phyloP scores from a whole-genome alignment of 1,140 invertebrate genomes.

The Drosophila ironensis region DNA sequence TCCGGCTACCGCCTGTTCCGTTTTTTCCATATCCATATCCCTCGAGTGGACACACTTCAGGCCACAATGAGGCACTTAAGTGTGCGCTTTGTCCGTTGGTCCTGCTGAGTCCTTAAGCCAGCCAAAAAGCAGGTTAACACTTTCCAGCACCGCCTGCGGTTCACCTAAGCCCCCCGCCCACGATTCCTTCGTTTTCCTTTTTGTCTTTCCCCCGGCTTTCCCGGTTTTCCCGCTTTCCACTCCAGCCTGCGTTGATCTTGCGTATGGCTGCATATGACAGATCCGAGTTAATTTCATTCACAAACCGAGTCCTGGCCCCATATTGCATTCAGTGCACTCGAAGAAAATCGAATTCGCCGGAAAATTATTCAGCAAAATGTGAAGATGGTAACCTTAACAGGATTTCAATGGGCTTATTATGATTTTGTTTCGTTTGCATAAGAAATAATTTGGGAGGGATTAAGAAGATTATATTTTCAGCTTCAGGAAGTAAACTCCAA shows the following conservation, averaged over 20 bases:
- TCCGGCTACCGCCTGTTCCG: background rate
- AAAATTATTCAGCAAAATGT: too few species aligned
- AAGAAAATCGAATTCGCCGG: too few species aligned
- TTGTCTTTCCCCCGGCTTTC: background rate
- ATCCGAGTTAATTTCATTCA: slow-evolving; percentile 53
- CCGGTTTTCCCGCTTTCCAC: background rate
- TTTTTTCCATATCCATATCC: background rate
- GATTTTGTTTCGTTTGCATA: background rate
- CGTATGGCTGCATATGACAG: slow-evolving; percentile 11
- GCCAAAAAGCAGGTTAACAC: slow-evolving; percentile 47
- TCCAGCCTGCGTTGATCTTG: slow-evolving; percentile 17
- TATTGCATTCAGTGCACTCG: slow-evolving; percentile 19
- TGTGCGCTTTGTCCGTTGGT: slow-evolving; percentile 55
- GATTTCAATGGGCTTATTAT: too few species aligned
- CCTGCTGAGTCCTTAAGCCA: slow-evolving; percentile 45
- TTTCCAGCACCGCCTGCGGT: slow-evolving; percentile 54
- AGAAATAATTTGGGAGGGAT: too few species aligned
- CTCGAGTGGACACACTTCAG: slow-evolving; percentile 61
- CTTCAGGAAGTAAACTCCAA: too few species aligned
- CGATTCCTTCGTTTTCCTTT: background rate
- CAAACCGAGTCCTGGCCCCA: slow-evolving; percentile 12
- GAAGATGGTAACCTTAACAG: too few species aligned
- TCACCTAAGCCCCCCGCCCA: slow-evolving; percentile 35
- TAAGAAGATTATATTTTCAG: too few species aligned
- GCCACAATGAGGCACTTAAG: slow-evolving; percentile 63